Base-by-base conservation (phyloP, 2,888 invertebrate species). In the Cheilosia vulpina region DNA sequence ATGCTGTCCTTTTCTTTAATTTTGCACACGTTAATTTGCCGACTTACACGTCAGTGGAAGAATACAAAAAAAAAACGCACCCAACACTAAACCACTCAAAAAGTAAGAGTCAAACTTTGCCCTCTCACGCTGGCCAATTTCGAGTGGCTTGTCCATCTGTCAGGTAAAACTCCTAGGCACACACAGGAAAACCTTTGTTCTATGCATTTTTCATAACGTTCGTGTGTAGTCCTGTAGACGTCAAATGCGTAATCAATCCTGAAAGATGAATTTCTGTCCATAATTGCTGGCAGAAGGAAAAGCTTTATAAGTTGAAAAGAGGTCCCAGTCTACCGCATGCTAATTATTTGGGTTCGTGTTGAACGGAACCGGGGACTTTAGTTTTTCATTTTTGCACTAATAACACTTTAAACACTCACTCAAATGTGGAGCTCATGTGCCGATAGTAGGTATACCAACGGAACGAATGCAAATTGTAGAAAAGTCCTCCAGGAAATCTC, bases 391-490 rank as follows among this genome's bases (percentile, higher is more conserved):
- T 45, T 73, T 75, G 21, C 66, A 57, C 77, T 72, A 83, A 82
- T 72, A 83, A 79, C 73, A 79, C 83, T 80, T 84, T 84, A 85
- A 81, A 75, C 84, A 75, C 84, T 80, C 69, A 80, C 75, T 75
- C 69, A 71, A 66, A 45, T 27, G 43, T 31, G 11, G n/a, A 31
- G 41, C n/a, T 17, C 41, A 62, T 75, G 63, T 68, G 71, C 55
- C 57, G 55, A 69, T 69, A 60, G 62, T 57, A 47, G 4, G 27
- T 27, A 27, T 6, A 6, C 27, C 27, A 7, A 27, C 19, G 34
- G 38, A 75, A 73, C 66, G 66, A 75, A 80, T 80, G 75, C 80
- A 80, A 80, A 80, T 80, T 45, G 75, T 50, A 76, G 72, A 75
- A 79, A 78, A 69, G 57, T 68, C 71, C 60, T 60, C 43, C 69